Base-by-base conservation (phyloP, 2,888 invertebrate species). In the Dromius quadrimaculatus region DNA sequence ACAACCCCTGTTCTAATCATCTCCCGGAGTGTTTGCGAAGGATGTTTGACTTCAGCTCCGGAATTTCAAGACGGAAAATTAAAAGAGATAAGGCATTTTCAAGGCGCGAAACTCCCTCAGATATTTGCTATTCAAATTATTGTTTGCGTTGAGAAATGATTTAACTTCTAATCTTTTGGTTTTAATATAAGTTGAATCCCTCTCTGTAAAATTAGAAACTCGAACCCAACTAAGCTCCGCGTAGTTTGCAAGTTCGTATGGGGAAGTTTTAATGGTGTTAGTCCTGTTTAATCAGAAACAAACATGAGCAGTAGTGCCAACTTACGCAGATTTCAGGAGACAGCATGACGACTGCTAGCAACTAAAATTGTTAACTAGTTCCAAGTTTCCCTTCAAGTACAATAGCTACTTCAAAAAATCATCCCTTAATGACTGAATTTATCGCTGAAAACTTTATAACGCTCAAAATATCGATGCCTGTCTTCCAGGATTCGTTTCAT, bases 81-180 rank as follows among this genome's bases (percentile, higher is more conserved):
- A 62, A 62, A 62, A 62, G 62, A 22, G 62, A 62, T 62, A 62
- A 62, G 41, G 41, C 17, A 62, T 59, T 59, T 36, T 59, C 34
- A 20, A 47, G 36, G 36, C 36, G n/a, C 36, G 36, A 11, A 11
- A n/a, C 36, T 36, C 11, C 36, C 36, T 11, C 36, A n/a, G 36
- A 36, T n/a, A 41, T 41, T 41, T 41, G 15, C 15, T 41, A 47
- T 47, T 47, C 28, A 54, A 54, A 54, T 54, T 54, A 32, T 28
- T 54, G 50, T 54, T 50, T 28, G 28, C 13, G 23, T 13, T 23
- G 11, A 11, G 50, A 23, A 23, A 28, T 9, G 17, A 20, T 1
- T 15, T 13, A 11, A 47, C 47, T 19, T 19, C 20, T 19, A 9
- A 13, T 43, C 43, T 11, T 43, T 15, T 19, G 17, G 3, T n/a